A percentile compares a stretch with the other conserved stretches of the same genome.
These are phyloP conservation scores for Melanitta fusca DNA, from an alignment of 2,797 vertebrate species.

Conservation along the genomic window DNA sequence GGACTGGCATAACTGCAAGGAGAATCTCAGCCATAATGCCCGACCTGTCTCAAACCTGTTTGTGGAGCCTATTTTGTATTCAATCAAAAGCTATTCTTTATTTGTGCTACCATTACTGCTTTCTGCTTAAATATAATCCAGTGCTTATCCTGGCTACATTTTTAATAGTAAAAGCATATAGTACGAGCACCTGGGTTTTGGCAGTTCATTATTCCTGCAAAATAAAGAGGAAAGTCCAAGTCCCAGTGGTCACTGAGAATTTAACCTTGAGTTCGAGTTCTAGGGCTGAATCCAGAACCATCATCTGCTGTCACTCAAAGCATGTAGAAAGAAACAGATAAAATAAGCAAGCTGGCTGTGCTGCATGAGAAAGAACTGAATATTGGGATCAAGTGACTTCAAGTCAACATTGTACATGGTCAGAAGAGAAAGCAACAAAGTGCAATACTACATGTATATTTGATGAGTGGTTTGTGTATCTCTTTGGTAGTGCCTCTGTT, in stretches of 20 bases:
- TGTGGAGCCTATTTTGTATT: not conserved
- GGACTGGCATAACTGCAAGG: not conserved
- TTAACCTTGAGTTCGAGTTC: not conserved
- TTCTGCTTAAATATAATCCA: not conserved
- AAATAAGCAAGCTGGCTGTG: not conserved
- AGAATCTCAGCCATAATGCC: not conserved
- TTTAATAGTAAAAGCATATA: not conserved
- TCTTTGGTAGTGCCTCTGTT: not conserved
- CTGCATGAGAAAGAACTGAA: not conserved
- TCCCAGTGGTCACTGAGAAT: not conserved
- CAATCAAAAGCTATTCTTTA: not conserved
- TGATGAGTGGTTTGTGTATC: not conserved
- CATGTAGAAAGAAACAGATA: not conserved
- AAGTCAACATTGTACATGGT: not conserved
- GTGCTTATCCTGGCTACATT: not conserved
- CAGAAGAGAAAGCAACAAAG: not conserved
- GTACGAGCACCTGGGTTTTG: not conserved
- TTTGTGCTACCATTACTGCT: not conserved
- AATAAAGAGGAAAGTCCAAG: not conserved
- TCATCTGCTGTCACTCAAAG: not conserved
- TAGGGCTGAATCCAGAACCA: not conserved
- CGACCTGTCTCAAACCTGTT: not conserved
- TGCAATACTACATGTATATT: not conserved
- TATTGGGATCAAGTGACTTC: not conserved
- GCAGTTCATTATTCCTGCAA: not conserved